Evolutionary conservation across 2,113 vertebrate genomes (phyloP).

Genomic region (Sardina pilchardus): DNA sequence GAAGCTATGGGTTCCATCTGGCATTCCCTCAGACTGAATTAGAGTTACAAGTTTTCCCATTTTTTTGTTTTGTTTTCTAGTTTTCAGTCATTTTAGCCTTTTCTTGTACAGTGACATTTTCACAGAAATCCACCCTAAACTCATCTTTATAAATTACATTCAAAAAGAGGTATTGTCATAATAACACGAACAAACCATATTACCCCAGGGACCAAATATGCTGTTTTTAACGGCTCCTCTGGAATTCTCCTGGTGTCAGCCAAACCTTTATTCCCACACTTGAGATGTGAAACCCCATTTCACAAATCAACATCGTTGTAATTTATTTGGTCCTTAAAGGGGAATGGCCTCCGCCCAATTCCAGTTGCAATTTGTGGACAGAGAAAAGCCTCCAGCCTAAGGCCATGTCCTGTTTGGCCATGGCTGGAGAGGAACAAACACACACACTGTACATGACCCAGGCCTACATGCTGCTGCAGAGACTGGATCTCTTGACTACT

Average conservation of each 20-base stretch:
- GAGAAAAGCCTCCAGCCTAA: slow-evolving; percentile 45
- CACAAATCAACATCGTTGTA: slow-evolving; percentile 22
- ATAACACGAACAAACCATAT: background rate
- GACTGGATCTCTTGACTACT: background rate
- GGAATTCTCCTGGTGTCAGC: slow-evolving; percentile 19
- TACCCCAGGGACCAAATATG: background rate
- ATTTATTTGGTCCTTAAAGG: slow-evolving; percentile 30
- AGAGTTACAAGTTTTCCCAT: background rate
- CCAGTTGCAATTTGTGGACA: slow-evolving; percentile 54
- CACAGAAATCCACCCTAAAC: background rate
- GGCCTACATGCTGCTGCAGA: background rate
- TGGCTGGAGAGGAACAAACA: slow-evolving; percentile 24
- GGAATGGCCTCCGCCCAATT: slow-evolving; percentile 30
- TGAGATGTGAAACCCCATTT: slow-evolving; percentile 18
- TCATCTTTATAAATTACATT: background rate
- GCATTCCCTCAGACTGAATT: background rate
- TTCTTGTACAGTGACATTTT: background rate
- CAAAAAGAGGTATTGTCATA: slow-evolving; percentile 3
- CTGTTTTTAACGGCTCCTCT: background rate
- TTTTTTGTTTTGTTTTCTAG: background rate
- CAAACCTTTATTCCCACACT: slow-evolving; percentile 31
- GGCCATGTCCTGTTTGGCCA: slow-evolving; percentile 26
- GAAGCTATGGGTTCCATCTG: background rate
- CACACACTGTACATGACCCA: background rate
- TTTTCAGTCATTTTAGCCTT: background rate